Percentiles rank a stretch among this genome's conserved stretches.
Conservation (phyloP, 2,113 vertebrate genomes). For the Anguilla japonica region DNA sequence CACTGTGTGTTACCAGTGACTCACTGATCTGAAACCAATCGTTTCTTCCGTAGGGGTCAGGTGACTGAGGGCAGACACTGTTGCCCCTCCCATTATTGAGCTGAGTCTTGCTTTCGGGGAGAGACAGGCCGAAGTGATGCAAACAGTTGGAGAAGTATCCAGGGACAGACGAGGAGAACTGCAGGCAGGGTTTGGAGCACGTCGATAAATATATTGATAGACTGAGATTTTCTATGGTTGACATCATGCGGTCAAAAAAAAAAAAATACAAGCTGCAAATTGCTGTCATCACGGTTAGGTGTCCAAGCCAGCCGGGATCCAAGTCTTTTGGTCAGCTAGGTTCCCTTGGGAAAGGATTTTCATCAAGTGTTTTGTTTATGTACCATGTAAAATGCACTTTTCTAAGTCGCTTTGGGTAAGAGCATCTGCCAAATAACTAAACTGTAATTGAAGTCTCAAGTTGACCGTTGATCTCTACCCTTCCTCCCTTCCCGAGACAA, state of each 20-base stretch:
- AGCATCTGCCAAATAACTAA: no score
- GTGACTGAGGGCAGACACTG: not conserved
- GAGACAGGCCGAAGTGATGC: not conserved
- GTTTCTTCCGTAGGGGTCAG: not conserved
- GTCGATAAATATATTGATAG: not conserved
- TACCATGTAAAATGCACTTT: no score
- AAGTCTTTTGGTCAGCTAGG: not conserved
- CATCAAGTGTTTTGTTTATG: not conserved
- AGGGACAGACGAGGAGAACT: not conserved
- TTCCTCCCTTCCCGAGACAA: not conserved
- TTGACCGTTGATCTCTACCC: not conserved
- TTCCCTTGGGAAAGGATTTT: not conserved
- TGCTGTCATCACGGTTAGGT: not conserved
- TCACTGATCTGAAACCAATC: not conserved
- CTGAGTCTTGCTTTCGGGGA: not conserved
- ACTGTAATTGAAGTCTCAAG: no score
- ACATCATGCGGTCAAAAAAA: not conserved
- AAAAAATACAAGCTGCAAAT: not conserved
- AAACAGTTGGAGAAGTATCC: not conserved
- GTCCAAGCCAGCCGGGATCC: not conserved
- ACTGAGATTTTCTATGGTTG: not conserved
- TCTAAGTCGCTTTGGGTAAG: no score
- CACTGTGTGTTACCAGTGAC: not conserved
- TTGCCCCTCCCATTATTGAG: no score
- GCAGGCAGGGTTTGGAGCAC: not conserved